These are phyloP conservation scores for Masnerella sp. DNA, from an alignment of 2,888 invertebrate genomes.

Conservation along the genomic window DNA sequence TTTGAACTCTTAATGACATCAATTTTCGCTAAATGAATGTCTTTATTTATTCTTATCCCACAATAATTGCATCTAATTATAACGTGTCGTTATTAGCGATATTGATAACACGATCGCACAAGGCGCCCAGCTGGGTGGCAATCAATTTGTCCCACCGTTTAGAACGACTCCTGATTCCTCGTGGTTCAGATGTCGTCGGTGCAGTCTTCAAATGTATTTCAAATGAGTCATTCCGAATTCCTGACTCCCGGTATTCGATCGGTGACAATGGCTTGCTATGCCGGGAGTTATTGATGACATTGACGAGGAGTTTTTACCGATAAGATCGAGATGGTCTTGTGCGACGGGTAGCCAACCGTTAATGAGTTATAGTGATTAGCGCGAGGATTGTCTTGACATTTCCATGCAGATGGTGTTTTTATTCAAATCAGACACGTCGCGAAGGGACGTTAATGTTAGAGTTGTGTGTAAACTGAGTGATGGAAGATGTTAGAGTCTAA, in stretches of 20 bases:
- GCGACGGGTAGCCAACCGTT: no score
- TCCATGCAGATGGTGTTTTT: no score
- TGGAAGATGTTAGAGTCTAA: no score
- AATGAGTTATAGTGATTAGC: no score
- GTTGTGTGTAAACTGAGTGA: no score
- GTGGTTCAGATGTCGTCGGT: neutral
- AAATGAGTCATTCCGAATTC: constrained; percentile 21
- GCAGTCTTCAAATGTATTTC: constrained; percentile 16
- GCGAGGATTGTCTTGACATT: no score
- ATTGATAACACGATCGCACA: constrained; percentile 18
- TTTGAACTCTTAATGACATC: no score
- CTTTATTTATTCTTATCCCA: constrained; percentile 18
- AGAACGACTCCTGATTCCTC: constrained; percentile 20
- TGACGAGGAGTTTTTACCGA: no score
- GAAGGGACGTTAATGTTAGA: no score
- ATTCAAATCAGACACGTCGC: no score
- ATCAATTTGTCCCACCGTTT: constrained; percentile 24
- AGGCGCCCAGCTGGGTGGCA: constrained; percentile 1
- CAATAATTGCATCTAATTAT: constrained; percentile 17
- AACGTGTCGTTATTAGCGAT: constrained; percentile 27
- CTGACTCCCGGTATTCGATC: neutral
- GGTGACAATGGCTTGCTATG: neutral
- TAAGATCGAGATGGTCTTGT: no score
- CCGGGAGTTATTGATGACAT: no score
- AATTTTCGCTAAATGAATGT: neutral